phyloP scores from a whole-genome alignment of 2,113 vertebrate genomes.

The Entomyzon cyanotis region DNA sequence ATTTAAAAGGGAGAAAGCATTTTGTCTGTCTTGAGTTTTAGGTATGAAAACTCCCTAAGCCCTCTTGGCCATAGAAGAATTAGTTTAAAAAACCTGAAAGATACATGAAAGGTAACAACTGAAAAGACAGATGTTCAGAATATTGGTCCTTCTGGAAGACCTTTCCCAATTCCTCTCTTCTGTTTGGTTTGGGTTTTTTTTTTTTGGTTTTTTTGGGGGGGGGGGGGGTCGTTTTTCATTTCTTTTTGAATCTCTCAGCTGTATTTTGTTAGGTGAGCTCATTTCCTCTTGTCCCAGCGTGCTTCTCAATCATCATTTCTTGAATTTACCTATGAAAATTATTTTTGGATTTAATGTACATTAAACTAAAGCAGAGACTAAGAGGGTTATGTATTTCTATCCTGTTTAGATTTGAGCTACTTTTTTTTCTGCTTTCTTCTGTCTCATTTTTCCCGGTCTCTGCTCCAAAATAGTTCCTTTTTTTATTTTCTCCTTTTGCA shows the following conservation, averaged over 20 bases:
- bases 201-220: too few relatives aligned
- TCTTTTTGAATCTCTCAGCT: not conserved
- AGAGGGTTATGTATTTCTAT: not conserved
- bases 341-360: not conserved
- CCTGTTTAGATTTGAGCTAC: not conserved
- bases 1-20: slow-evolving; percentile 6
- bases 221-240: not conserved
- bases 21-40: not conserved
- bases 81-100: not conserved
- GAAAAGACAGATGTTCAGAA: not conserved
- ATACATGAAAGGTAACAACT: not conserved
- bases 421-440: not conserved
- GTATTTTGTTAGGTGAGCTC: not conserved
- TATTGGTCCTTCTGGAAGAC: not conserved
- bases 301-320: accelerated
- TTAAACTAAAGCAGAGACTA: not conserved
- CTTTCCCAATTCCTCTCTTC: not conserved
- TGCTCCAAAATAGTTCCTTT: not conserved
- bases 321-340: not conserved
- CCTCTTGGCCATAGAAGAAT: not conserved
- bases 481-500: not conserved
- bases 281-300: not conserved
- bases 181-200: not conserved
- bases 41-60: not conserved
- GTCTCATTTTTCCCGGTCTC: not conserved